Conservation (phyloP, 2,113 vertebrate species). For the Oryzias celebensis region DNA sequence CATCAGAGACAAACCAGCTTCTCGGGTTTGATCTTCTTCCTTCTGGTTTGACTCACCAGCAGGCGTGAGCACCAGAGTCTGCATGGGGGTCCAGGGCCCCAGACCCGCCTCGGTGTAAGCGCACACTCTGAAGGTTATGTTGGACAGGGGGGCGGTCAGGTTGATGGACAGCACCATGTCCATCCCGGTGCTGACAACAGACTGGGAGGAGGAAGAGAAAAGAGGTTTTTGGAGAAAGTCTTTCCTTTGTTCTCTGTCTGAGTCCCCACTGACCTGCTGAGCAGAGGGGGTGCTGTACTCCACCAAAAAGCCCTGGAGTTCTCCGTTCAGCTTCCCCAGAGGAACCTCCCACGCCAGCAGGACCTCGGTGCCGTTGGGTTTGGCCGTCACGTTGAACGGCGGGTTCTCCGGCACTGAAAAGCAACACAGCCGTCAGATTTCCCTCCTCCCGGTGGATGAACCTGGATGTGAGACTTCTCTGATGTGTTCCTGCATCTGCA, state of each 20-base stretch:
- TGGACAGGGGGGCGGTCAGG: slow-evolving; percentile 73
- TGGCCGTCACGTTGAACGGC: slow-evolving; percentile 79
- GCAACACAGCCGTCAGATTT: background rate
- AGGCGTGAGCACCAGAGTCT: slow-evolving; percentile 68
- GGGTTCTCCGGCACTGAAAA: slow-evolving; percentile 81
- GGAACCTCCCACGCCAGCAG: slow-evolving; percentile 80
- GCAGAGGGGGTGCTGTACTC: slow-evolving; percentile 73
- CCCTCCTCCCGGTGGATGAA: too few relatives aligned
- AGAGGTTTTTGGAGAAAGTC: background rate
- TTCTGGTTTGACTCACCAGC: slow-evolving; percentile 60
- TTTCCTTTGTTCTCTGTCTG: too few relatives aligned
- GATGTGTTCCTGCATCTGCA: too few relatives aligned
- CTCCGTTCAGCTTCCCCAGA: slow-evolving; percentile 77
- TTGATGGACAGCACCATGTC: slow-evolving; percentile 79
- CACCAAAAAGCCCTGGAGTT: slow-evolving; percentile 83
- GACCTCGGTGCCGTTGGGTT: slow-evolving; percentile 80
- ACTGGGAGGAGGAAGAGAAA: slow-evolving; percentile 55
- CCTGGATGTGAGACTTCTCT: too few relatives aligned
- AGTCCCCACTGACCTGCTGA: slow-evolving; percentile 44
- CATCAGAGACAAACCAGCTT: background rate
- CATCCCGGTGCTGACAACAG: slow-evolving; percentile 76
- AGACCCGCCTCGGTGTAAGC: slow-evolving; percentile 83
- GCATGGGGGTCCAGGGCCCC: slow-evolving; percentile 84
- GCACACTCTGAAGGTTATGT: slow-evolving; percentile 81
- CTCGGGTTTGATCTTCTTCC: background rate